Evolutionary conservation across 1,140 invertebrate genomes (phyloP), one percentile per base, ranked within the genome.

Genomic region (Psix sp.): DNA sequence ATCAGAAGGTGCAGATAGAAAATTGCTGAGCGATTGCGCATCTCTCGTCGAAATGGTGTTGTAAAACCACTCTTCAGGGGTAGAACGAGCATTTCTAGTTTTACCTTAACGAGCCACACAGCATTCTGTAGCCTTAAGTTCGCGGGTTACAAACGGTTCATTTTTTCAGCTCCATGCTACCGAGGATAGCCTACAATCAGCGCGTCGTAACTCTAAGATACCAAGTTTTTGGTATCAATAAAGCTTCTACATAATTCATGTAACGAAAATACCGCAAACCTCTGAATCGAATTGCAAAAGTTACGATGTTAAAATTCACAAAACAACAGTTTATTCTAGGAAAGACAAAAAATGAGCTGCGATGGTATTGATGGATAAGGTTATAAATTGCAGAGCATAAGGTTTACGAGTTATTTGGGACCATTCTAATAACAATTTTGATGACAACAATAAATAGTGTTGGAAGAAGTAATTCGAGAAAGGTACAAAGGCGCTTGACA

Each of bases 11-110:
- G 45, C 45, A 68, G 68, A 77, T 81, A 82, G 83, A 84, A 86
- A 85, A 86, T 85, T 84, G 82, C 79, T 56, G 56, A 49, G 67
- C 75, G 80, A 84, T 84, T 83, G 78, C 59, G 73, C 65, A 26
- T 5, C 29, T 21, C 48, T 54, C 16, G 35, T 46, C 46, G 48
- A 36, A 72, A 65, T 52, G 39, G 45, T 49, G 68, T 51, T 45
- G 68, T 72, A 73, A 73, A 76, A 68, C 45, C 51, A 56, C 63
- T 65, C 59, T 29, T 42, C 29, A 13, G 40, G 52, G 39, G 72
- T 49, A 45, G 6, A 71, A 43, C 42, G 40, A 57, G 71, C 60
- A n/a, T n/a, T n/a, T n/a, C 43, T 67, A 67, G 49, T 76, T 76
- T 76, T 66, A 49, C 57, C 68, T 65, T 62, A 66, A 68, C 74